Evolutionary conservation across 1,140 invertebrate species (phyloP).

Genomic region (Rhopalosiphum maidis): DNA sequence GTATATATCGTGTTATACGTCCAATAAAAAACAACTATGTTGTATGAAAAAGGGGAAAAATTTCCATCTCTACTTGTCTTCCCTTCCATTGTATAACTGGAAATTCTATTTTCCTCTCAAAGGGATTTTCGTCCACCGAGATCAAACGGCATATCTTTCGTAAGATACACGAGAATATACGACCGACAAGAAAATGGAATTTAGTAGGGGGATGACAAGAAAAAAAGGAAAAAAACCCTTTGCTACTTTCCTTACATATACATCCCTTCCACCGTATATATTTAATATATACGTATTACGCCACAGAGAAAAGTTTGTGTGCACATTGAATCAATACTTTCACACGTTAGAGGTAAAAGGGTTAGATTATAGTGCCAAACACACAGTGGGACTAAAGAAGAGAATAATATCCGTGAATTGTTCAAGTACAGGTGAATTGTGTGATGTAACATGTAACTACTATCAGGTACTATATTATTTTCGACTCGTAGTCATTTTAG

Average conservation of each 20-base stretch:
- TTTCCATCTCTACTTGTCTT: neutral
- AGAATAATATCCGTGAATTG: neutral
- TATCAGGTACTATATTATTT: neutral
- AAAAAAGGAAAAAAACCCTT: conserved; percentile 35
- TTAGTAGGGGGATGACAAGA: neutral
- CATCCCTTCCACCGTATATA: conserved; percentile 29
- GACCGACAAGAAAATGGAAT: conserved; percentile 55
- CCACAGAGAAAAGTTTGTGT: conserved; percentile 5
- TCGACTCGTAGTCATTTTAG: neutral
- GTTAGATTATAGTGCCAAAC: conserved; percentile 23
- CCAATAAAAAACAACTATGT: conserved; percentile 32
- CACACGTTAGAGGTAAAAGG: conserved; percentile 49
- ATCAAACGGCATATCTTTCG: conserved; percentile 52
- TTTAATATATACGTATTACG: conserved; percentile 39
- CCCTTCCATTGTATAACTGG: conserved; percentile 30
- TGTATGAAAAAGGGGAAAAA: neutral
- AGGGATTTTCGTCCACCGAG: conserved; percentile 47
- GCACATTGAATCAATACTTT: conserved; percentile 50
- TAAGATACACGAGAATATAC: conserved; percentile 49
- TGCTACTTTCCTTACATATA: neutral
- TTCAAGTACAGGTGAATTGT: neutral
- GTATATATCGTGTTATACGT: neutral
- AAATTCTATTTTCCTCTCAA: conserved; percentile 56
- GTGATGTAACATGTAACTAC: neutral
- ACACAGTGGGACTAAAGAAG: neutral